Percentiles rank a stretch among this genome's conserved stretches.
Conservation (phyloP, 2,797 vertebrate species). For the Novumbra hubbsi region DNA sequence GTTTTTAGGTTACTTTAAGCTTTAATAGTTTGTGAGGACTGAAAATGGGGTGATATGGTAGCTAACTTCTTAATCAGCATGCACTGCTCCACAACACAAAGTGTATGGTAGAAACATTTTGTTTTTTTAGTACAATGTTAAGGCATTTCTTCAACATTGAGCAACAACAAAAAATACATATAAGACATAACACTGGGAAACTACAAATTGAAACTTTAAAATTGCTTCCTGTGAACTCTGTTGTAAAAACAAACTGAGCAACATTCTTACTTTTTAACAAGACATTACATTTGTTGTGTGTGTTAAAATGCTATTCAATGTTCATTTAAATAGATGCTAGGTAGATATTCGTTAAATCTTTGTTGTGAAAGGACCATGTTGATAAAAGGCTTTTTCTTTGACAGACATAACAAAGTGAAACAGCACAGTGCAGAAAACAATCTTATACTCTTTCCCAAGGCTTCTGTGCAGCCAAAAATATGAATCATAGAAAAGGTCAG, state of each 20-base stretch:
- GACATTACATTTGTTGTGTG: neutral
- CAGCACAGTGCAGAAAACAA: slow-evolving; percentile 1
- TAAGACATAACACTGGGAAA: slow-evolving; percentile 16
- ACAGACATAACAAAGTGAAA: slow-evolving; percentile 12
- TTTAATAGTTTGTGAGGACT: neutral
- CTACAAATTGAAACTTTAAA: neutral
- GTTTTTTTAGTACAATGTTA: slow-evolving; percentile 33
- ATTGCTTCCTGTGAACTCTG: slow-evolving; percentile 1
- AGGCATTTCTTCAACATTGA: slow-evolving; percentile 46
- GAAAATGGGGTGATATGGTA: slow-evolving; percentile 1
- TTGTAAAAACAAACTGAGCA: neutral
- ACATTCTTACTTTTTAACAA: neutral
- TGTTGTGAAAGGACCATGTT: slow-evolving; percentile 10
- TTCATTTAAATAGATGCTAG: slow-evolving; percentile 26
- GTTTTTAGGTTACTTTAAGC: neutral
- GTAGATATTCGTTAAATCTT: neutral
- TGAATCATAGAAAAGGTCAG: slow-evolving; percentile 10
- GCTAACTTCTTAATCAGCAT: neutral
- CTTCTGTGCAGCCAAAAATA: slow-evolving; percentile 16
- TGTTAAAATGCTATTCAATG: neutral
- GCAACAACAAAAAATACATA: slow-evolving; percentile 13
- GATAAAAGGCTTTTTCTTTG: slow-evolving; percentile 14
- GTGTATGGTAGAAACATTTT: neutral
- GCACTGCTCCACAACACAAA: slow-evolving; percentile 2
- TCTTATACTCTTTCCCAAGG: neutral